Percentiles rank a stretch among this genome's conserved stretches.
Evolutionary conservation across 2,888 invertebrate genomes (phyloP).

Genomic region (Rapana venosa): DNA sequence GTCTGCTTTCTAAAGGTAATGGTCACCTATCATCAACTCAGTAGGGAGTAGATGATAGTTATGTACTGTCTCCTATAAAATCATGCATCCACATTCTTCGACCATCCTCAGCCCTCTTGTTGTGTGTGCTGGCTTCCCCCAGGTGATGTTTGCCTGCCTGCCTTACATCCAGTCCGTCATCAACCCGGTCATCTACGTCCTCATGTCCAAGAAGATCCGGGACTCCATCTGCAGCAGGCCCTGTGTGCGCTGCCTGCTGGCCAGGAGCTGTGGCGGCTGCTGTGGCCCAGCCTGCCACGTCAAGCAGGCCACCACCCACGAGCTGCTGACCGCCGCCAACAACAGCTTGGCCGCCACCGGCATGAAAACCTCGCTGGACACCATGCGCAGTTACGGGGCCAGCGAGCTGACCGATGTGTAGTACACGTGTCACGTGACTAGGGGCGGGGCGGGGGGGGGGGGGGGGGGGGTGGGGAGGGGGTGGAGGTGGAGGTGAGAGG

Average conservation of each 20-base stretch:
- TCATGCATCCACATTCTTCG: too few relatives aligned
- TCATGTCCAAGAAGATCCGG: conserved; percentile 68
- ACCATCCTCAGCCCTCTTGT: too few relatives aligned
- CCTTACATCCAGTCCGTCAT: conserved; percentile 70
- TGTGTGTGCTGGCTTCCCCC: conserved; percentile 41
- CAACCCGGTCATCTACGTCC: conserved; percentile 69
- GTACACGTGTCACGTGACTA: not conserved
- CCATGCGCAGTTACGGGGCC: conserved; percentile 49
- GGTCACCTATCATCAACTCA: too few relatives aligned
- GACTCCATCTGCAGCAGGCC: conserved; percentile 47
- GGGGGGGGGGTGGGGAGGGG: too few relatives aligned
- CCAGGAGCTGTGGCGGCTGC: conserved; percentile 37
- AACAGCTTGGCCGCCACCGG: conserved; percentile 48
- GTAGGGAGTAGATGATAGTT: too few relatives aligned
- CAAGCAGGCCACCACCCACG: conserved; percentile 49
- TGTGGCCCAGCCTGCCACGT: conserved; percentile 36
- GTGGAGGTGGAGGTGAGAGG: too few relatives aligned
- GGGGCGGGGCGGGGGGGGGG: too few relatives aligned
- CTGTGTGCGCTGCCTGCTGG: conserved; percentile 18
- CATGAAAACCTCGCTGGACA: conserved; percentile 48
- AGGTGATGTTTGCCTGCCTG: conserved; percentile 65
- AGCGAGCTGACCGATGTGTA: conserved; percentile 46
- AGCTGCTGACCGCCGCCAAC: conserved; percentile 52
- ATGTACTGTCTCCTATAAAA: too few relatives aligned
- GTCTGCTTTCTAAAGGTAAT: too few relatives aligned